Evolutionary conservation across 2,113 vertebrate genomes (phyloP).

Genomic region (Hirundichthys speculiger): DNA sequence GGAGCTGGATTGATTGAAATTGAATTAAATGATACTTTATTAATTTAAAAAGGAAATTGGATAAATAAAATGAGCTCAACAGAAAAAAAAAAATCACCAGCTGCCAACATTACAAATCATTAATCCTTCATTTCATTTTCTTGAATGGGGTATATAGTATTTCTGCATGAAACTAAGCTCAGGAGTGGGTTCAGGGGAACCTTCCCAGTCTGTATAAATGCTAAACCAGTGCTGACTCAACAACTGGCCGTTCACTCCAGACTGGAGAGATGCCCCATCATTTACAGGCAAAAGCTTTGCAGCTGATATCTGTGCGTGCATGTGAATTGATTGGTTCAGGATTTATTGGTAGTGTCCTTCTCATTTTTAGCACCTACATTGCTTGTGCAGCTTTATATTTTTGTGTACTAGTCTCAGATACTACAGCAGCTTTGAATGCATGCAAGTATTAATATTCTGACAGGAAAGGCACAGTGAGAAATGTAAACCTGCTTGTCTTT

Average conservation of each 20-base stretch:
- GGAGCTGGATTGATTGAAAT: too few relatives aligned
- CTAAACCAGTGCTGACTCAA: slow-evolving; percentile 62
- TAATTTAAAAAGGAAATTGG: too few relatives aligned
- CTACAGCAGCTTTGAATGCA: slow-evolving; percentile 26
- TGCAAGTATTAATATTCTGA: slow-evolving; percentile 53
- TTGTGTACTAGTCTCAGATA: slow-evolving; percentile 13
- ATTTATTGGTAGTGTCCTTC: too few relatives aligned
- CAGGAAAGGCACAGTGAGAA: slow-evolving; percentile 30
- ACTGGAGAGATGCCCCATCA: slow-evolving; percentile 33
- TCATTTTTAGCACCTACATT: background rate
- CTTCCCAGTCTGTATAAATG: slow-evolving; percentile 7
- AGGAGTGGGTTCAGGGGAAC: background rate
- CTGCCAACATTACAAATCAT: slow-evolving; percentile 56
- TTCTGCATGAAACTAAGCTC: slow-evolving; percentile 16
- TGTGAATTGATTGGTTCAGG: slow-evolving; percentile 32
- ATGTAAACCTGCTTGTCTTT: slow-evolving; percentile 54
- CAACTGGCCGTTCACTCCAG: slow-evolving; percentile 16
- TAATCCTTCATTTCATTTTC: slow-evolving; percentile 23
- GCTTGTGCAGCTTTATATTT: background rate
- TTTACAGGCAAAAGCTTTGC: slow-evolving; percentile 32
- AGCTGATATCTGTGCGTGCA: slow-evolving; percentile 19
- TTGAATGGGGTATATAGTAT: slow-evolving; percentile 3
- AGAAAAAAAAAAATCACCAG: slow-evolving; percentile 37
- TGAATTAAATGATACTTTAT: too few relatives aligned
- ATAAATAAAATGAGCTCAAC: slow-evolving; percentile 32